Evolutionary conservation across 2,797 vertebrate species (phyloP), one percentile per base, ranked within the genome.

Genomic region (Hippopotamyrus pictus): DNA sequence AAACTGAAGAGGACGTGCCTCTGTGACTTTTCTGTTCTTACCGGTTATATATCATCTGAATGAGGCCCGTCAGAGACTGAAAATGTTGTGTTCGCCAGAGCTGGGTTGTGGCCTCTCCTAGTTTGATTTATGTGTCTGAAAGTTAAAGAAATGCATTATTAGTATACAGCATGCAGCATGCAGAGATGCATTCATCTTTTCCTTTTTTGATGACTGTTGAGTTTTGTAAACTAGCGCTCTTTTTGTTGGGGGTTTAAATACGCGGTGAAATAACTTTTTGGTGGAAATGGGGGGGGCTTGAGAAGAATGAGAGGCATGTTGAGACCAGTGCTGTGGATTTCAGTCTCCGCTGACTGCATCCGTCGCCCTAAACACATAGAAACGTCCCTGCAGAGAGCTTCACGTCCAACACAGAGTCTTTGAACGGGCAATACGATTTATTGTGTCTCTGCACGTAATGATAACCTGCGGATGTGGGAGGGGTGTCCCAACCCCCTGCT

Each of bases 51-150:
- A 69, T 69, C 62, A 69, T 29, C 62, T 59, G 57, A 59, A 59
- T 22, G 57, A 59, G 25, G 25, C 25, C 62, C 3, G 62, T 69
- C 62, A 69, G 22, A 65, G 62, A 25, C 25, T 6, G 69, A 41
- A 19, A 37, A 25, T 76, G 69, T 41, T 7, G 14, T 41, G 69
- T 41, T 41, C 11, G 33, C 33, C 62, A 46, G 76, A 44, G 51
- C 44, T 48, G 3, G n/a, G 6, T 90, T 92, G 90, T 93, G 90
- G 87, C 44, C 79, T 65, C 88, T 50, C 46, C 90, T 76, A 8
- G 79, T 22, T 22, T 92, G 93, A 93, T 93, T 93, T 92, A 92
- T 93, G 88, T 79, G 85, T 50, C 51, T 86, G 25, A 86, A 54
- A 33, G 51, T 91, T 57, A 54, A 92, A 53, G n/a, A 25, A 91